These are phyloP conservation scores for Yasuhikotakia modesta DNA, from an alignment of 2,797 vertebrate genomes.

Conservation along the genomic window DNA sequence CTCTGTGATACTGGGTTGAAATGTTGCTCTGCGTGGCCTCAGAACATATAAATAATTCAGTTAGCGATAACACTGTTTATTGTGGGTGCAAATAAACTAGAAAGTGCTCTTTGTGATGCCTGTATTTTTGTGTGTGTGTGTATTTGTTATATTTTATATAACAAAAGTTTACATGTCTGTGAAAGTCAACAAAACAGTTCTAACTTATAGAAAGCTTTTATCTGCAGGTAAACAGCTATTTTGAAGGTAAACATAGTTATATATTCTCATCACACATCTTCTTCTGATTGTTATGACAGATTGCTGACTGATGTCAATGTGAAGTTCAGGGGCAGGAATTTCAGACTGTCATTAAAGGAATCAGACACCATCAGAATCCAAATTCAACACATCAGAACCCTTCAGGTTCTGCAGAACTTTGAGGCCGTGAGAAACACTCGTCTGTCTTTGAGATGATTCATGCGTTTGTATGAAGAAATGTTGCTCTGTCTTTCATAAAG, in stretches of 20 bases:
- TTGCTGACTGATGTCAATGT: constrained; percentile 28
- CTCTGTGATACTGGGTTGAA: not conserved
- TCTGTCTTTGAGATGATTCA: constrained; percentile 28
- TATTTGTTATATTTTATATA: not conserved
- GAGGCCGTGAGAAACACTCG: not conserved
- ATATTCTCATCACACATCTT: not conserved
- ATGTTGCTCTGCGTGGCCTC: not conserved
- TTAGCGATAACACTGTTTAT: not conserved
- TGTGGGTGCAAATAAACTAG: not conserved
- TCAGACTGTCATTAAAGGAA: constrained; percentile 14
- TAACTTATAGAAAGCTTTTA: not conserved
- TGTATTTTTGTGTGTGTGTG: not conserved
- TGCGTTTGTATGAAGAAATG: constrained; percentile 32
- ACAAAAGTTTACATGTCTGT: not conserved
- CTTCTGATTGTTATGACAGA: constrained; percentile 31
- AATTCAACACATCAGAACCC: not conserved
- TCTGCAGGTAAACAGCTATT: not conserved
- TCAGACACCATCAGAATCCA: not conserved
- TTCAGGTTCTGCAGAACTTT: not conserved
- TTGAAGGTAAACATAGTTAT: not conserved
- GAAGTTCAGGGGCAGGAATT: constrained; percentile 12
- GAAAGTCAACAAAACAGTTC: not conserved
- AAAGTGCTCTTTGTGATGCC: not conserved
- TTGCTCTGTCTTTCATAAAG: constrained; percentile 25
- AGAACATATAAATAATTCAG: constrained; percentile 23